Base-by-base conservation (phyloP, 2,888 invertebrate genomes). In the Xylophagus ater region DNA sequence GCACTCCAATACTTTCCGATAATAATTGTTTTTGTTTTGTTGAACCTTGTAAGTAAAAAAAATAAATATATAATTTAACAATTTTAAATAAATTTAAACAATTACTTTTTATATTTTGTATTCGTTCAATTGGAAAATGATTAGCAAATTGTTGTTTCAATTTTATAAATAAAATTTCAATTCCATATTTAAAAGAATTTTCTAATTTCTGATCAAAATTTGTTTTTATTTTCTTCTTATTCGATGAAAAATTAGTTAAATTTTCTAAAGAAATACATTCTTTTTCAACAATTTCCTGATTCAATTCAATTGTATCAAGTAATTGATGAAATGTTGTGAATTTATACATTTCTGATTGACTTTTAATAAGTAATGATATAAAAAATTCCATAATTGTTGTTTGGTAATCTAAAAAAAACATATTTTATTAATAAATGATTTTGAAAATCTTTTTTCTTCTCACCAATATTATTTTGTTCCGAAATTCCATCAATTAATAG, bases 1-100 rank as follows among this genome's bases (percentile, higher is more conserved):
- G 45, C 18, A 53, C 47, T 0, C 56, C 55, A 2, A 64, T 40
- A 4, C 34, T 30, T 38, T 38, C 33, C 5, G 31, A 31, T 19
- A 12, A 17, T 19, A 32, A 33, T 6, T 24, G 24, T 12, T 38
- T 32, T 20, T 25, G 19, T 25, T 23, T 31, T 31, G 30, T 31
- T 37, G n/a, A n/a, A n/a, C n/a, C n/a, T n/a, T n/a, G n/a, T n/a
- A n/a, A n/a, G 28, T 17, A 24, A 23, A 9, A 7, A 5, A 26
- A 26, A 26, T 10, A n/a, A 32, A 17, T 10, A 26, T 9, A 15
- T 37, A 12, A n/a, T 29, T 2, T 7, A 20, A n/a, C n/a, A n/a
- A 24, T 4, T 10, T 3, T 24, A 24, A 24, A 24, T 24, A 24
- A 24, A 24, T 21, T 21, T 7, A 21, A 7, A 7, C 21, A 21